Conservation (phyloP, 2,113 vertebrate genomes). For the Tautogolabrus adspersus region DNA sequence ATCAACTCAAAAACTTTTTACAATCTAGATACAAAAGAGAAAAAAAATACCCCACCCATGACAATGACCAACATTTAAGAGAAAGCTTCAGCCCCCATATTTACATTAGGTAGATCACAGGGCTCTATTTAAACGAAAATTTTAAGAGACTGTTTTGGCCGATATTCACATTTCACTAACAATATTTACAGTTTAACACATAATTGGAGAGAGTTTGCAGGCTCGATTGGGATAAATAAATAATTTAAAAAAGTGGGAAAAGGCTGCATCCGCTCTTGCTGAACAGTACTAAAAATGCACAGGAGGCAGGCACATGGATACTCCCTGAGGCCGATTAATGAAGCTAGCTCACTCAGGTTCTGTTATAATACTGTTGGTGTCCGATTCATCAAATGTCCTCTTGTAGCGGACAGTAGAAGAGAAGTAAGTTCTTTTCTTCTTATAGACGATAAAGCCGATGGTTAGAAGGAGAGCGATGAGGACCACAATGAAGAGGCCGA, state of each 20-base stretch:
- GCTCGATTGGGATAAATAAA: constrained; percentile 59
- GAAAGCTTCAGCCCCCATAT: neutral
- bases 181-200: constrained; percentile 62
- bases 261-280: constrained; percentile 21
- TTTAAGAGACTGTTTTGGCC: constrained; percentile 31
- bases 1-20: constrained; percentile 24
- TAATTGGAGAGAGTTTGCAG: neutral
- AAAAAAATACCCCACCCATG: neutral
- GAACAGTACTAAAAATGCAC: constrained; percentile 21
- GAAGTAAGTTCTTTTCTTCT: constrained; percentile 83
- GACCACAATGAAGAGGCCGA: constrained; percentile 84
- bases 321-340: constrained; percentile 42
- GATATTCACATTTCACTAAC: constrained; percentile 46
- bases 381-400: constrained; percentile 88
- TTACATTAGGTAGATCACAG: constrained; percentile 16
- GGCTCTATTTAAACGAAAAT: constrained; percentile 11
- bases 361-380: constrained; percentile 85
- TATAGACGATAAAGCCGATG: constrained; percentile 84
- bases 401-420: constrained; percentile 87
- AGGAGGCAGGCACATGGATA: constrained; percentile 34
- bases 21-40: neutral
- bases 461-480: constrained; percentile 71
- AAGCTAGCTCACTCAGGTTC: constrained; percentile 65
- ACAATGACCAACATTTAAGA: neutral
- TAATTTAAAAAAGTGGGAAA: constrained; percentile 30